phyloP scores from a whole-genome alignment of 2,888 invertebrate species.

The Melanostoma mellinum region DNA sequence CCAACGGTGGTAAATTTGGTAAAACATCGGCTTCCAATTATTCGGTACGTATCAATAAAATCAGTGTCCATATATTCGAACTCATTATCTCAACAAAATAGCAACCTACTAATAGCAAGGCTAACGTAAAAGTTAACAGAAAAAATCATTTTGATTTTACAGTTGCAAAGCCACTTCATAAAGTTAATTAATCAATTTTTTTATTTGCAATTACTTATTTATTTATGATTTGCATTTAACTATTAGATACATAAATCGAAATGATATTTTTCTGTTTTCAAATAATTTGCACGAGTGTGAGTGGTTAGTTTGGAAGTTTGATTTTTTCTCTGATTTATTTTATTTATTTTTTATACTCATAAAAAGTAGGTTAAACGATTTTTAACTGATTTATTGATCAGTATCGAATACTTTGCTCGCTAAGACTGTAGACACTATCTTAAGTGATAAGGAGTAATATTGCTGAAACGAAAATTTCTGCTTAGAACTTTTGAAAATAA shows the following conservation, averaged over 20 bases:
- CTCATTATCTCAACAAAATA: constrained; percentile 47
- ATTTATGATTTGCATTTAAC: not conserved
- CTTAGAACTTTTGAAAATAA: not conserved
- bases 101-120: constrained; percentile 52
- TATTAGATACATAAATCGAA: constrained; percentile 20
- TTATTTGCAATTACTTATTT: not conserved
- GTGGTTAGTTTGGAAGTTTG: constrained; percentile 52
- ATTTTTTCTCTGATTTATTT: constrained; percentile 47
- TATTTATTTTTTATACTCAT: not conserved
- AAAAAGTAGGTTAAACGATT: constrained; percentile 12
- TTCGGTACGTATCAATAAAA: constrained; percentile 83
- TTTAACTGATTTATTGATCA: constrained; percentile 82
- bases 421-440: constrained; percentile 29
- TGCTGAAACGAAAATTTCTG: not conserved
- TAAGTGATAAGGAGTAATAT: no score
- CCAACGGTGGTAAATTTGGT: constrained; percentile 82
- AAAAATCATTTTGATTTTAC: constrained; percentile 59
- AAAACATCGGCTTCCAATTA: constrained; percentile 82
- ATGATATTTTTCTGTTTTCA: constrained; percentile 47
- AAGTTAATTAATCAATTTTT: not conserved
- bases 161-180: not conserved
- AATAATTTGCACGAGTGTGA: constrained; percentile 55
- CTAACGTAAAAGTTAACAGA: constrained; percentile 1
- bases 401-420: constrained; percentile 80
- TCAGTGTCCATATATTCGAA: constrained; percentile 77